Base-by-base conservation (phyloP, 53 echinoderm and acorn worm genomes). In the Patiria pectinifera region DNA sequence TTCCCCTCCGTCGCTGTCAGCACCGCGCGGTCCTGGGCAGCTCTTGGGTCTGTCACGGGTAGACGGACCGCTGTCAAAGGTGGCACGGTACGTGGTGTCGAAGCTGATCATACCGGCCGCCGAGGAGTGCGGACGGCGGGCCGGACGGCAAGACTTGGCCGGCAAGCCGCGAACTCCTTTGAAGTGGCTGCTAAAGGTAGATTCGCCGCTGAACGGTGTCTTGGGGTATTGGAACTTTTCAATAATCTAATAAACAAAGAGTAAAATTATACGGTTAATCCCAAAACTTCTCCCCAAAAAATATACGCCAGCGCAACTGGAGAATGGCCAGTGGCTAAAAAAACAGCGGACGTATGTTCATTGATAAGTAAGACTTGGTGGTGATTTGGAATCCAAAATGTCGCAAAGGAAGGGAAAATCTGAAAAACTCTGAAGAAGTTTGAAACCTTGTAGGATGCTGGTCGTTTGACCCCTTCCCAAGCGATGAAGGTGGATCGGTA, bases 111-210 rank as follows among this genome's bases (percentile, higher is more conserved):
- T 89, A 26, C 71, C 94, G 53, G 89, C 96, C 2, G 95, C 83
- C n/a, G 96, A 94, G 11, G 99, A 96, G 84, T 91, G 94, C 15
- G 97, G 96, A 71, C 97, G 94, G 77, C 53, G 86, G 7, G 80
- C 48, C 25, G 99, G 97, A 59, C 92, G 92, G 92, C 95, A 97
- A n/a, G 96, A 94, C 72, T 96, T 97, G 23, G 97, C 96, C 6
- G 97, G 96, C 9, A 93, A 85, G 23, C 93, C 94, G 48, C 83
- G 93, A 35, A 89, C 91, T 2, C 99, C 99, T 26, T 93, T 91
- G 95, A 95, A 99, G 84, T 99, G 99, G 53, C 95, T 78, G 66
- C 58, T 83, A 61, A 95, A 96, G 0, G 94, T 97, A 2, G 99
- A 97, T 46, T 95, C 93, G 8, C 93, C 99, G 16, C 91, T 83